Base-by-base conservation (phyloP, 2,797 vertebrate genomes). In the Falco peregrinus region DNA sequence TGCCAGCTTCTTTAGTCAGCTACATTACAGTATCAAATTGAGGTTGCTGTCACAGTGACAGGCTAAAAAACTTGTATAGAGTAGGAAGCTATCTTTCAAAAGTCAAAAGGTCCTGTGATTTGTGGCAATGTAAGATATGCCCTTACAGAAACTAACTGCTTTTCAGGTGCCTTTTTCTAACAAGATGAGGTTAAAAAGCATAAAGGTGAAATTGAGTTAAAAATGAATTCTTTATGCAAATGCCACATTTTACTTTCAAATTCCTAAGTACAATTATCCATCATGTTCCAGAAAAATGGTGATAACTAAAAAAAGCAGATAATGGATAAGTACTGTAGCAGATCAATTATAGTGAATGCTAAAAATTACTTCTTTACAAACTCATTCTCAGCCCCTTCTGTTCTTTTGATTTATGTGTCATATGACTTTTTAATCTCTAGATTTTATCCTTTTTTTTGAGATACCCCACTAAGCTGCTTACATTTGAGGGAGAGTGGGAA, bases 241-340 rank as follows among this genome's bases (percentile, higher is more conserved):
- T 97, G 77, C 41, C 85, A 96, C 73, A 97, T 97, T 97, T 98
- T 96, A 97, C 96, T 98, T 98, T 97, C 83, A 98, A 97, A 98
- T 98, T 96, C 47, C 63, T 87, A 70, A 96, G 89, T 89, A 93
- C 87, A 96, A 95, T 97, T 96, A 95, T 94, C 96, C 76, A 84
- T 91, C 85, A 76, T 92, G 94, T 95, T 97, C 94, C 87, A 93
- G 90, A 95, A 96, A 96, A 96, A 79, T 47, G 53, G 70, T 76
- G 69, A 96, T 95, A 95, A 97, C 87, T 95, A 77, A 87, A 95
- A 96, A 97, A 95, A 93, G 85, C 64, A 94, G 94, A 95, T 88
- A 96, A 97, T 69, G 4, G 68, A 29, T 88, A 96, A 94, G 95
- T 87, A 92, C 77, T 96, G 74, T 29, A 69, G 82, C 48, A 88